A percentile compares a stretch with the other conserved stretches of the same genome.
phyloP scores from a whole-genome alignment of 2,113 vertebrate genomes.

The Ammodytes dubius region DNA sequence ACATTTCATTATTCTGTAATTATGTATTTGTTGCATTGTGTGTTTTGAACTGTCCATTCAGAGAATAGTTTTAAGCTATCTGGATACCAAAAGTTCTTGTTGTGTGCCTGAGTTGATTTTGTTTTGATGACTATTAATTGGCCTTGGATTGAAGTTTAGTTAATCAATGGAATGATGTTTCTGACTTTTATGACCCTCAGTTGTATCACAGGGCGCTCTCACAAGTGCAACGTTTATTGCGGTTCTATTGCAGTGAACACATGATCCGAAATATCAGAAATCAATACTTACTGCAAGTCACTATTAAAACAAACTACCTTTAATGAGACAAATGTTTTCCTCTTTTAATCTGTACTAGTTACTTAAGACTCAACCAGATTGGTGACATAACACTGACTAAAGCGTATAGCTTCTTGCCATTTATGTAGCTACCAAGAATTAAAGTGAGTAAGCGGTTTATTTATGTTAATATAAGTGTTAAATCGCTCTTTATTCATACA shows the following conservation, averaged over 20 bases:
- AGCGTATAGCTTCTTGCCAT: background rate
- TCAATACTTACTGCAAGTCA: background rate
- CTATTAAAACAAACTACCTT: background rate
- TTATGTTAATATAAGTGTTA: too few relatives aligned
- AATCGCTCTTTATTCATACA: too few relatives aligned
- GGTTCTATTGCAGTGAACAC: too few relatives aligned
- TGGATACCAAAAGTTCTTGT: background rate
- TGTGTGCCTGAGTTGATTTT: slow-evolving; percentile 16
- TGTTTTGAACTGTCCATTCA: background rate
- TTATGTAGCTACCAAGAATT: background rate
- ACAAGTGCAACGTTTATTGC: too few relatives aligned
- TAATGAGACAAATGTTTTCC: background rate
- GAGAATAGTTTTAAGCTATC: background rate
- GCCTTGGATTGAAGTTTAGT: background rate
- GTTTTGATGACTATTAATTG: background rate
- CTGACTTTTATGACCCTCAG: background rate
- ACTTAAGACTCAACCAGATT: background rate
- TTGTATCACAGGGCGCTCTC: background rate
- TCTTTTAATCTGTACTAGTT: background rate
- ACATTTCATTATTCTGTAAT: slow-evolving; percentile 4
- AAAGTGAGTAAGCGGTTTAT: too few relatives aligned
- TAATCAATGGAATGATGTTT: too few relatives aligned
- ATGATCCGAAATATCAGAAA: slow-evolving; percentile 33
- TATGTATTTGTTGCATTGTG: background rate
- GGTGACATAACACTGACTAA: background rate